Evolutionary conservation across 2,888 invertebrate species (phyloP).

Genomic region (Phymatocera aterrima): DNA sequence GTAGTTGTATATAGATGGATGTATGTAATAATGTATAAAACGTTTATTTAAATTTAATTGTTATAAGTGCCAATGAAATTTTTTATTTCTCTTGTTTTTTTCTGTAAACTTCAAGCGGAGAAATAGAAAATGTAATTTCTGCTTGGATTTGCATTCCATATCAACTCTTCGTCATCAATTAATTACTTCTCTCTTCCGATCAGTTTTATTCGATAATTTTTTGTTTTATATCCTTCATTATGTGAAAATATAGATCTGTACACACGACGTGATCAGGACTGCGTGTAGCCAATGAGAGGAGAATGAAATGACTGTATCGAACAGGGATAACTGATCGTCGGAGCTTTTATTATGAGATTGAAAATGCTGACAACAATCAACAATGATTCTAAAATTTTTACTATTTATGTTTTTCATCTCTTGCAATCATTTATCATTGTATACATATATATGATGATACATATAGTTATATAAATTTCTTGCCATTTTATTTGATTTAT

Average conservation of each 20-base stretch:
- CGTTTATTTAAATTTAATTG: conserved; percentile 21
- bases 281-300: background rate
- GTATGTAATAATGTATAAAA: conserved; percentile 38
- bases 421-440: conserved; percentile 34
- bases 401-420: background rate
- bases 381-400: background rate
- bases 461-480: conserved; percentile 32
- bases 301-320: background rate
- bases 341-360: background rate
- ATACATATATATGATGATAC: conserved; percentile 6
- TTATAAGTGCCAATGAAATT: conserved; percentile 37
- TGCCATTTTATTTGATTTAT: conserved; percentile 6
- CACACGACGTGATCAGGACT: too few species aligned
- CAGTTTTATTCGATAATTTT: background rate
- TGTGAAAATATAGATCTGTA: too few species aligned
- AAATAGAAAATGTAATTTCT: background rate
- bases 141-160: background rate
- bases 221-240: background rate
- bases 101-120: background rate
- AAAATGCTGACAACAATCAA: conserved; percentile 26
- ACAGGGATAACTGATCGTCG: background rate
- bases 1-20: conserved; percentile 30
- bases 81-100: background rate
- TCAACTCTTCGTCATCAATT: conserved; percentile 23
- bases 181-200: conserved; percentile 7